Base-by-base conservation (phyloP, 2,888 invertebrate species). In the Coleophora deauratella region DNA sequence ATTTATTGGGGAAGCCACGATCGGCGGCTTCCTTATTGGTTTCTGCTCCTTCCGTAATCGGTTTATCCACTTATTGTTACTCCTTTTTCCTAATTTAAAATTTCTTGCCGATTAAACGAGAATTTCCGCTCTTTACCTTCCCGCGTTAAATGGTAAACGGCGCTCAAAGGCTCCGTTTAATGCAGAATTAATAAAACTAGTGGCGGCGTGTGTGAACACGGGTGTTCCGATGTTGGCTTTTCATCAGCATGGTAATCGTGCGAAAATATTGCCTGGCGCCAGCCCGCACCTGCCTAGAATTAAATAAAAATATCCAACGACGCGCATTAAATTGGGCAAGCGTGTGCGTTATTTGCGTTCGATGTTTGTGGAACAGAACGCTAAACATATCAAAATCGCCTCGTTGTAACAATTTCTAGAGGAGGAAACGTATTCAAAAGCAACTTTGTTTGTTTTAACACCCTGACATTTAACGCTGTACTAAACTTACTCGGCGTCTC, bases 201-300 rank as follows among this genome's bases (percentile, higher is more conserved):
- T 53, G 49, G 37, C 45, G 33, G 34, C 58, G 54, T 62, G 57
- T 64, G 58, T 63, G 55, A 62, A 62, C 63, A 62, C 62, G 57
- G 55, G 56, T 66, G 66, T 66, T 61, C 66, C 66, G 63, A 62
- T 85, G 82, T 85, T 85, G 75, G 76, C 79, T 74, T 85, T 84
- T 80, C 82, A 85, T 85, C 81, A 84, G 73, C 72, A 85, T 82
- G 81, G 68, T 81, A 85, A 85, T 82, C 80, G 79, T 76, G 66
- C 66, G 80, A 84, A 81, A 85, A 84, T 81, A 82, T 80, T 73
- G 76, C 66, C 57, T 58, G 71, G 59, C 66, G 72, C 69, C 10
- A 10, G 31, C 11, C 31, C 9, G 31, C 31, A 67, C 78, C 79
- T 77, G 81, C 66, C 73, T 75, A 67, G 79, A 79, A 82, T 84